phyloP scores from a whole-genome alignment of 2,113 vertebrate genomes.

The Brienomyrus brachyistius region DNA sequence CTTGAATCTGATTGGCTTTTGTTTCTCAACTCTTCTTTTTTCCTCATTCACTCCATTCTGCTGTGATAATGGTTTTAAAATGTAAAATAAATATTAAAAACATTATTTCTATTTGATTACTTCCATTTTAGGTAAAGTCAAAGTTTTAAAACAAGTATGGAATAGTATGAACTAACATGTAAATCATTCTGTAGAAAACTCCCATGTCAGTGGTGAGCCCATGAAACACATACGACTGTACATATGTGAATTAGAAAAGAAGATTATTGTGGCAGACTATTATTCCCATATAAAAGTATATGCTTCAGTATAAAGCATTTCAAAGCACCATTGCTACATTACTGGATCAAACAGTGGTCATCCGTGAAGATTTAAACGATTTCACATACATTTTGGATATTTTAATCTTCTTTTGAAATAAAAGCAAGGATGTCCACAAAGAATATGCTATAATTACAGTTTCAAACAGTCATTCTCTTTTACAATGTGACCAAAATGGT shows the following conservation, averaged over 20 bases:
- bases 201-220: not conserved
- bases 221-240: not conserved
- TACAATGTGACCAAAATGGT: slow-evolving; percentile 49
- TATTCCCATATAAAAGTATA: not conserved
- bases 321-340: slow-evolving; percentile 37
- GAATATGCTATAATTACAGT: slow-evolving; percentile 52
- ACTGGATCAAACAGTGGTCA: slow-evolving; percentile 40
- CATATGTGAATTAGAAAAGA: no score
- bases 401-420: slow-evolving; percentile 48
- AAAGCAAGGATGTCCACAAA: slow-evolving; percentile 28
- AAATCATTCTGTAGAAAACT: not conserved
- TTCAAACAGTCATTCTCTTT: slow-evolving; percentile 35
- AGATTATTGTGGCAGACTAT: not conserved
- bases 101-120: not conserved
- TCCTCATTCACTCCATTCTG: not conserved
- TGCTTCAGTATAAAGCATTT: slow-evolving; percentile 22
- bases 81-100: not conserved
- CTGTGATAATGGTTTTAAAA: not conserved
- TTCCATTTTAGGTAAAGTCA: not conserved
- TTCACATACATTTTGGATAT: slow-evolving; percentile 43
- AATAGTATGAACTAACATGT: not conserved
- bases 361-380: slow-evolving; percentile 57
- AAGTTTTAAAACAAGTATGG: not conserved
- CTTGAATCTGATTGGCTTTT: not conserved
- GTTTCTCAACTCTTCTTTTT: not conserved